Conservation (phyloP, 92 coral and sea anemone species). For the Porites lobata region DNA sequence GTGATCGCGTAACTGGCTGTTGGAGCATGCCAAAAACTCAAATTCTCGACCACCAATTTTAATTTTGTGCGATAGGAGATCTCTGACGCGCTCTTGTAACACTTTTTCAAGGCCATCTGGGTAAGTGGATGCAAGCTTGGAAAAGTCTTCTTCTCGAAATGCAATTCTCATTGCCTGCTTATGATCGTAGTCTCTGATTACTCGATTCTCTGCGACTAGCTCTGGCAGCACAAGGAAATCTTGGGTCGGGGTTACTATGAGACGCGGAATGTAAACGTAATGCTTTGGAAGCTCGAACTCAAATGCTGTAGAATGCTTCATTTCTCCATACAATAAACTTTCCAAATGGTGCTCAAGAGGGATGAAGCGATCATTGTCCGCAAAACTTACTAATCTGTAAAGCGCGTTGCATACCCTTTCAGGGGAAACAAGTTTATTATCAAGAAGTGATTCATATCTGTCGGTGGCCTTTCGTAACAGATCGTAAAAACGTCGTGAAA, state of each 20-base stretch:
- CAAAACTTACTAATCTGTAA: constrained; percentile 65
- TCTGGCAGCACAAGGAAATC: constrained; percentile 86
- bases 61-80: constrained; percentile 63
- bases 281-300: constrained; percentile 86
- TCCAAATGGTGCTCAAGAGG: constrained; percentile 70
- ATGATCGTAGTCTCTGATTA: constrained; percentile 87
- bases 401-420: constrained; percentile 70
- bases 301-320: constrained; percentile 59
- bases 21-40: constrained; percentile 92
- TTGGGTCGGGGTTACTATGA: constrained; percentile 95
- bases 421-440: background rate
- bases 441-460: constrained; percentile 23
- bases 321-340: constrained; percentile 68
- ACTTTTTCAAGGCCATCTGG: constrained; percentile 76
- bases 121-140: constrained; percentile 76
- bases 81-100: constrained; percentile 72
- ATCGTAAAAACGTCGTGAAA: constrained; percentile 75
- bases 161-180: constrained; percentile 85
- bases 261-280: constrained; percentile 89
- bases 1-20: constrained; percentile 94
- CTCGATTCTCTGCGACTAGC: constrained; percentile 93
- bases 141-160: constrained; percentile 95
- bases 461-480: constrained; percentile 60
- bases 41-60: constrained; percentile 73
- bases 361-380: constrained; percentile 71